These are phyloP conservation scores for Sciurus carolinensis DNA, from an alignment of 2,797 vertebrate genomes.

Conservation along the genomic window DNA sequence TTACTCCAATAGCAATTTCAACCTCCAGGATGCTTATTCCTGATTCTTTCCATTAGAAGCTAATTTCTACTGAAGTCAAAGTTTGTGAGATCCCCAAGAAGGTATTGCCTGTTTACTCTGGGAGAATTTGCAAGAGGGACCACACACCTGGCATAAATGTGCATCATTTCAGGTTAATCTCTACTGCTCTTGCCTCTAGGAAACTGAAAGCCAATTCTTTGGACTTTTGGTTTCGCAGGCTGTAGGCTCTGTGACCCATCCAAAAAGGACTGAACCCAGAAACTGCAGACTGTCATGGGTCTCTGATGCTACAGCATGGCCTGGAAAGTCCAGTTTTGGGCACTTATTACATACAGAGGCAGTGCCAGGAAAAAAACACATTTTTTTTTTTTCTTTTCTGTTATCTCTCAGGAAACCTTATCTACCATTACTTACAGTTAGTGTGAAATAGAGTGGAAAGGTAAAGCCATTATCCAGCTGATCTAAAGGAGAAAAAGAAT, in stretches of 20 bases:
- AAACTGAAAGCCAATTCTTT: background rate
- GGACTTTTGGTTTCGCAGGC: accelerated
- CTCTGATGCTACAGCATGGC: background rate
- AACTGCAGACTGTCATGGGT: background rate
- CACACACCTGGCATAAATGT: background rate
- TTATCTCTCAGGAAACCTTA: background rate
- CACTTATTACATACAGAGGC: background rate
- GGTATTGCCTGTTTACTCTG: no score
- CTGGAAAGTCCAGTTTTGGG: background rate
- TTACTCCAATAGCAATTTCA: accelerated
- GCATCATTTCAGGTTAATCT: no score
- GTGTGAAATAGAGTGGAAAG: constrained; percentile 30
- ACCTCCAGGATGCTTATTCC: no score
- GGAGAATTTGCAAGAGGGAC: background rate
- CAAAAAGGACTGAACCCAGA: background rate
- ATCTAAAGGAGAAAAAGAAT: background rate
- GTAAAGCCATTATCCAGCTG: background rate
- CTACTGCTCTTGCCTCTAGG: background rate
- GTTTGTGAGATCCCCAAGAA: accelerated
- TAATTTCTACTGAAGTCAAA: background rate
- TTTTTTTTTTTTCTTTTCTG: background rate
- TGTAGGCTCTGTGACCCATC: background rate
- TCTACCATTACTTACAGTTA: background rate
- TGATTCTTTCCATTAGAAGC: background rate
- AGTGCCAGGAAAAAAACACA: background rate